phyloP scores from a whole-genome alignment of 30 jellyfish, hydroid and myxozoan genomes.

The Sanderia malayensis region DNA sequence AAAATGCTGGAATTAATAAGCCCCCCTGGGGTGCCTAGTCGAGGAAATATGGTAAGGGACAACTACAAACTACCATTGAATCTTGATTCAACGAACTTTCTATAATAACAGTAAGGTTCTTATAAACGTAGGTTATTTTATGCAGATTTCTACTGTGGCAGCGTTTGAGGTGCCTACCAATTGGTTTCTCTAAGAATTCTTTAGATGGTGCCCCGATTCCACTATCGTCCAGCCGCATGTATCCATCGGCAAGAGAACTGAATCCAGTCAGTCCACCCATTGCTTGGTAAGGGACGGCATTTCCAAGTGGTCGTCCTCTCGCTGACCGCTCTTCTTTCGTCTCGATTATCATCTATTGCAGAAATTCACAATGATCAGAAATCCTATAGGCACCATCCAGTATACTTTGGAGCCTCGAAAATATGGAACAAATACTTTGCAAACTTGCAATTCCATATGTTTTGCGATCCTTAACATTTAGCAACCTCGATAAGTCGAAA shows the following conservation, averaged over 20 bases:
- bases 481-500: too few relatives aligned
- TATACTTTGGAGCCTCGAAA: too few relatives aligned
- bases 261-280: constrained; percentile 99
- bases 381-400: too few relatives aligned
- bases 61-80: too few relatives aligned
- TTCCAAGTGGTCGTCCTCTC: constrained; percentile 91
- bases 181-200: constrained; percentile 68
- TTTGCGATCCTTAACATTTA: too few relatives aligned
- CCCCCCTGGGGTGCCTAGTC: not conserved
- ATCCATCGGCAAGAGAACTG: constrained; percentile 96
- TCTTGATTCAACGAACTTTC: too few relatives aligned
- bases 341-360: constrained; percentile 73
- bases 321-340: constrained; percentile 82
- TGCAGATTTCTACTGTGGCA: not conserved
- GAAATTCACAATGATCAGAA: too few relatives aligned
- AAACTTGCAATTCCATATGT: too few relatives aligned
- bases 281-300: constrained; percentile 86
- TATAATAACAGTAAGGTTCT: too few relatives aligned
- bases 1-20: not conserved
- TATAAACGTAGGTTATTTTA: not conserved
- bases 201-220: constrained; percentile 86
- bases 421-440: too few relatives aligned
- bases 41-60: too few relatives aligned
- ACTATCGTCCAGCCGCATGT: constrained; percentile 83
- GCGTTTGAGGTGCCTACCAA: constrained; percentile 40